These are phyloP conservation scores for Candoia aspera DNA, from an alignment of 2,113 vertebrate genomes.

Conservation along the genomic window DNA sequence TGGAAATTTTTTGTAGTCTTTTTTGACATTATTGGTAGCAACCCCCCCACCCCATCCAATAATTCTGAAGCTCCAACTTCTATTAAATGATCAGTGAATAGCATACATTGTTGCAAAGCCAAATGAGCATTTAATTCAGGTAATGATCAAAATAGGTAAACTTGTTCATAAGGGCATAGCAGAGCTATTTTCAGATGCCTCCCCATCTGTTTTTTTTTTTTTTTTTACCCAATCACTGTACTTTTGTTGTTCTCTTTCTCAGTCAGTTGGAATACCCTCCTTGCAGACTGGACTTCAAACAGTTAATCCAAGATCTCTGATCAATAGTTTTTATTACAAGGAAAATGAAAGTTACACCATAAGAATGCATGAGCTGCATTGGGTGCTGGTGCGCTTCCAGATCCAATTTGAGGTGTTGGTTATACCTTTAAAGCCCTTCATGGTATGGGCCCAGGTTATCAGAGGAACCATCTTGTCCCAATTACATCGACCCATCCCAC, in stretches of 20 bases:
- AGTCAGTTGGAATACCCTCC: background rate
- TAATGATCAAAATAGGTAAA: background rate
- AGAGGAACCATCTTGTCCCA: too few relatives aligned
- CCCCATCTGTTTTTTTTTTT: conserved; percentile 23
- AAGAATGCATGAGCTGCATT: too few relatives aligned
- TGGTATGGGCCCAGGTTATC: too few relatives aligned
- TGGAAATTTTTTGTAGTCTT: too few relatives aligned
- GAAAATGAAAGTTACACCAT: background rate
- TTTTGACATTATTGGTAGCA: too few relatives aligned
- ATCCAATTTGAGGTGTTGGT: too few relatives aligned
- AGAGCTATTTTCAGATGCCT: conserved; percentile 55
- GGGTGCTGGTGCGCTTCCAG: too few relatives aligned
- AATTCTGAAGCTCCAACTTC: too few relatives aligned
- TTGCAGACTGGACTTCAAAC: background rate
- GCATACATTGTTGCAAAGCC: background rate
- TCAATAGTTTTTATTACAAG: background rate
- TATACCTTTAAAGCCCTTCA: too few relatives aligned
- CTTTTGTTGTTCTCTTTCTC: conserved; percentile 13
- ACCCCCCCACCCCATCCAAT: too few relatives aligned
- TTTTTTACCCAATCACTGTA: conserved; percentile 35
- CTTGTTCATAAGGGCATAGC: conserved; percentile 45
- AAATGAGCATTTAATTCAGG: background rate
- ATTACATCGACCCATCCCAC: too few relatives aligned
- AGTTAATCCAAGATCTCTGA: background rate
- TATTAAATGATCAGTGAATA: background rate